A percentile compares a stretch with the other conserved stretches of the same genome.
These are phyloP conservation scores for Pristionchus japonicus DNA, from an alignment of 2,888 invertebrate genomes.

Conservation along the genomic window DNA sequence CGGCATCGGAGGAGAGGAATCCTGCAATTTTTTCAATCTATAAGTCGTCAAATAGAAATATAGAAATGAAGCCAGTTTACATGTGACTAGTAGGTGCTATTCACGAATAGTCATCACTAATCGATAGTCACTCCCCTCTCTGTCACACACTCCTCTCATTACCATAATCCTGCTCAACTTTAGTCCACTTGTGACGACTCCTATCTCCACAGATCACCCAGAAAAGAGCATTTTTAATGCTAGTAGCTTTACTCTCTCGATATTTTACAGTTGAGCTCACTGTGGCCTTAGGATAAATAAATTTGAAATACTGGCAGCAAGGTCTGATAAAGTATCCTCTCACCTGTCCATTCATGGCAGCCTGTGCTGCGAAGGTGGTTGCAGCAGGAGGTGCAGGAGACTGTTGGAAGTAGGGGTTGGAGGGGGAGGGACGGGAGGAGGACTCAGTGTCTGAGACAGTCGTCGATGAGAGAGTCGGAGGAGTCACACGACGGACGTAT, in stretches of 20 bases:
- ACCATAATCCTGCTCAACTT: conserved; percentile 26
- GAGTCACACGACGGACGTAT: conserved; percentile 10
- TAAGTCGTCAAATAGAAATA: too few relatives aligned
- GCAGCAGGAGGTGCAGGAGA: background rate
- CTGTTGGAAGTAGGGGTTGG: background rate
- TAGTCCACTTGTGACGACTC: background rate
- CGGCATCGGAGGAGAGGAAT: conserved; percentile 17
- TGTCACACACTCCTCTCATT: conserved; percentile 4
- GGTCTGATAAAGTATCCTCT: too few relatives aligned
- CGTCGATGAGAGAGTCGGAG: conserved; percentile 13
- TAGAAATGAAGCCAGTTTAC: background rate
- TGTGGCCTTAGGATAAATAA: too few relatives aligned
- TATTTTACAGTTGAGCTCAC: too few relatives aligned
- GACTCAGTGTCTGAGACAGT: conserved; percentile 19
- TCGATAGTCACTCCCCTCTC: background rate
- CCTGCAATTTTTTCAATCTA: background rate
- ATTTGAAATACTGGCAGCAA: too few relatives aligned
- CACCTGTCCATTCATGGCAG: conserved; percentile 12
- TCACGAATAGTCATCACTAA: background rate
- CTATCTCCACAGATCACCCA: background rate
- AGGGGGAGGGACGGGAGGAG: background rate
- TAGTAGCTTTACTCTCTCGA: too few relatives aligned
- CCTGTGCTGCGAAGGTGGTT: conserved; percentile 8
- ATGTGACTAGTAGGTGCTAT: background rate
- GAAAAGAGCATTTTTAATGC: too few relatives aligned